A percentile compares a stretch with the other conserved stretches of the same genome.
Conservation (phyloP, 2,888 invertebrate species). For the Pedicia rivosa region DNA sequence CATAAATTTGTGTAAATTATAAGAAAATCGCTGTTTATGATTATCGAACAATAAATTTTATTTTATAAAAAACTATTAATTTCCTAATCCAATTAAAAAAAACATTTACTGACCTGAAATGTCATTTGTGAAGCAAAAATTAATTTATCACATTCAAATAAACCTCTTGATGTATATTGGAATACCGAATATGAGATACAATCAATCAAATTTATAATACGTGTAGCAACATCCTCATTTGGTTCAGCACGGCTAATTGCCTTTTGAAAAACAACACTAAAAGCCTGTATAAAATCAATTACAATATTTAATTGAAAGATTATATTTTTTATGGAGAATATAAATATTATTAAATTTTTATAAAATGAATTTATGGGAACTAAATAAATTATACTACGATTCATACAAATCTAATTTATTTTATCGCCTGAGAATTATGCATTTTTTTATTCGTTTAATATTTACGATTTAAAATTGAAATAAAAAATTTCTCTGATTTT, state of each 20-base stretch:
- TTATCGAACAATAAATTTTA: not conserved
- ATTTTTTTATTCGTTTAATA: too few relatives aligned
- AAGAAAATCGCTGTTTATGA: not conserved
- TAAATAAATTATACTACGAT: too few relatives aligned
- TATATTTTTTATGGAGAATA: too few relatives aligned
- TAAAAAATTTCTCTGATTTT: too few relatives aligned
- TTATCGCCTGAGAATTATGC: too few relatives aligned
- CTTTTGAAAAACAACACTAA: constrained; percentile 94
- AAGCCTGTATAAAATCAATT: constrained; percentile 51
- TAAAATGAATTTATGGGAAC: too few relatives aligned
- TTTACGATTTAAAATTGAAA: too few relatives aligned
- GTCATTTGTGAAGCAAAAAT: constrained; percentile 95
- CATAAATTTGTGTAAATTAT: too few relatives aligned
- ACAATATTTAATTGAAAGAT: too few relatives aligned
- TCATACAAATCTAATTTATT: too few relatives aligned
- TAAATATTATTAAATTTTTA: too few relatives aligned
- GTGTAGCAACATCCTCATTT: constrained; percentile 55
- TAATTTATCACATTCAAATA: constrained; percentile 92
- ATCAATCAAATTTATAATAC: constrained; percentile 83
- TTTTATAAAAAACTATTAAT: not conserved
- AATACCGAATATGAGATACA: constrained; percentile 90
- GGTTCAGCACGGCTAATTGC: constrained; percentile 81
- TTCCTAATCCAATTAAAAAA: not conserved
- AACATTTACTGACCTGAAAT: constrained; percentile 49
- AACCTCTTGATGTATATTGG: constrained; percentile 83